Percentiles rank a stretch among this genome's conserved stretches.
Conservation (phyloP, 2,888 invertebrate genomes). For the Exocentrus adspersus region DNA sequence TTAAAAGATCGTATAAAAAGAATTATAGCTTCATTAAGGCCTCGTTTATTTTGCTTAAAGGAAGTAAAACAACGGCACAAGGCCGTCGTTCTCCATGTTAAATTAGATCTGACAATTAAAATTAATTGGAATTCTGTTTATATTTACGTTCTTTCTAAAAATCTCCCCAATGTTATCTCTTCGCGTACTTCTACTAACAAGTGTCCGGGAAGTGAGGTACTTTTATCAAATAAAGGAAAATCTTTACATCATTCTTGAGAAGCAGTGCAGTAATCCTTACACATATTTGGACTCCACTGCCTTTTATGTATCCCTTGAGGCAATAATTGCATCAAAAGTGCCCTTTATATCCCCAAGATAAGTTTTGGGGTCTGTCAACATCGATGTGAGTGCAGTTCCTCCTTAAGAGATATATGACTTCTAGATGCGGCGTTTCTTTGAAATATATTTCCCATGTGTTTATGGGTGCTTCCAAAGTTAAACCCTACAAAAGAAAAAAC, state of each 20-base stretch:
- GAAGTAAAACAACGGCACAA: constrained; percentile 34
- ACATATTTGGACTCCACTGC: constrained; percentile 28
- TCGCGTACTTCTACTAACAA: neutral
- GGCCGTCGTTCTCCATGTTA: constrained; percentile 26
- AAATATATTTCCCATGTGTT: neutral
- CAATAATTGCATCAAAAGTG: constrained; percentile 41
- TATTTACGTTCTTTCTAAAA: constrained; percentile 45
- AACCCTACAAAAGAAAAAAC: too few relatives aligned
- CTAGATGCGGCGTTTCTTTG: neutral
- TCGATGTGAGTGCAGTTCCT: constrained; percentile 26
- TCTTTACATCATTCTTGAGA: neutral
- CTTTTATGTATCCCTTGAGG: constrained; percentile 39
- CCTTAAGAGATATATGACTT: constrained; percentile 15
- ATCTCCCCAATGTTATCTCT: neutral
- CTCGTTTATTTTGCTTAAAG: constrained; percentile 38
- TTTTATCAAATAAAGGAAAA: neutral
- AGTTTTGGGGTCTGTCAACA: constrained; percentile 34
- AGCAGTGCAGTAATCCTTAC: constrained; percentile 2
- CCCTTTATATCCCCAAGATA: constrained; percentile 32
- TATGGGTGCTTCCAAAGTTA: neutral
- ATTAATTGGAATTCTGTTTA: constrained; percentile 51
- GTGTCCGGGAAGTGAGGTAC: neutral
- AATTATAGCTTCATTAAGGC: constrained; percentile 49
- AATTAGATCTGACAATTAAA: constrained; percentile 50
- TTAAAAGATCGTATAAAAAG: constrained; percentile 39